Conservation (phyloP, 1,140 invertebrate species). For the Drosophila sulfurigaster region DNA sequence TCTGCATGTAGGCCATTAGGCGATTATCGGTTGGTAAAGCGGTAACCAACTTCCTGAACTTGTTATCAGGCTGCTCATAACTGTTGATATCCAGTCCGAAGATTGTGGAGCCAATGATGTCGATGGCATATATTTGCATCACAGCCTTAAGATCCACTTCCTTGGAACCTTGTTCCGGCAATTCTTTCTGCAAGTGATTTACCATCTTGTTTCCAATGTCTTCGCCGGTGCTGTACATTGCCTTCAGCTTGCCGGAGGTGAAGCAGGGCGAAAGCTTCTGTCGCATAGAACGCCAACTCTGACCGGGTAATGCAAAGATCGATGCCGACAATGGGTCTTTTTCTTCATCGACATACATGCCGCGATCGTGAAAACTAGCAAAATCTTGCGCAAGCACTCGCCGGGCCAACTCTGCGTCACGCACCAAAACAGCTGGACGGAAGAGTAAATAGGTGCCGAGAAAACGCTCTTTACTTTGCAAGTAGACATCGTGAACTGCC, state of each 20-base stretch:
- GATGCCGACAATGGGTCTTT: slow-evolving; percentile 78
- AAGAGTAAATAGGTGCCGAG: slow-evolving; percentile 77
- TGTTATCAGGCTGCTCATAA: slow-evolving; percentile 69
- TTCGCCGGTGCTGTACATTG: slow-evolving; percentile 86
- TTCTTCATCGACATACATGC: slow-evolving; percentile 81
- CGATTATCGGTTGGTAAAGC: slow-evolving; percentile 20
- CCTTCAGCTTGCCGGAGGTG: slow-evolving; percentile 87
- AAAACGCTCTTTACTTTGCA: slow-evolving; percentile 64
- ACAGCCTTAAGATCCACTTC: slow-evolving; percentile 67
- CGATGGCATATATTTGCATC: slow-evolving; percentile 71
- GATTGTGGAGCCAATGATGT: slow-evolving; percentile 74
- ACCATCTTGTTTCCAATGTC: slow-evolving; percentile 84
- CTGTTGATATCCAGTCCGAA: slow-evolving; percentile 77
- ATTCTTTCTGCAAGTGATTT: slow-evolving; percentile 48
- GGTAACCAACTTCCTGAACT: slow-evolving; percentile 56
- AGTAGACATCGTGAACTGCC: slow-evolving; percentile 68
- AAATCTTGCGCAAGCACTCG: slow-evolving; percentile 85
- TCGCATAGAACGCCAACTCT: slow-evolving; percentile 86
- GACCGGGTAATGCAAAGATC: slow-evolving; percentile 84
- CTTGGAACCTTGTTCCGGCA: slow-evolving; percentile 46
- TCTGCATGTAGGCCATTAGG: slow-evolving; percentile 37
- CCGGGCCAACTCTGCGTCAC: slow-evolving; percentile 85
- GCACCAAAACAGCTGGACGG: slow-evolving; percentile 83
- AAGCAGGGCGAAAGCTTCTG: slow-evolving; percentile 87
- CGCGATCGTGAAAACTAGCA: slow-evolving; percentile 83